A percentile compares a stretch with the other conserved stretches of the same genome.
Conservation (phyloP, 2,888 invertebrate genomes). For the Pseudanteris insignis region DNA sequence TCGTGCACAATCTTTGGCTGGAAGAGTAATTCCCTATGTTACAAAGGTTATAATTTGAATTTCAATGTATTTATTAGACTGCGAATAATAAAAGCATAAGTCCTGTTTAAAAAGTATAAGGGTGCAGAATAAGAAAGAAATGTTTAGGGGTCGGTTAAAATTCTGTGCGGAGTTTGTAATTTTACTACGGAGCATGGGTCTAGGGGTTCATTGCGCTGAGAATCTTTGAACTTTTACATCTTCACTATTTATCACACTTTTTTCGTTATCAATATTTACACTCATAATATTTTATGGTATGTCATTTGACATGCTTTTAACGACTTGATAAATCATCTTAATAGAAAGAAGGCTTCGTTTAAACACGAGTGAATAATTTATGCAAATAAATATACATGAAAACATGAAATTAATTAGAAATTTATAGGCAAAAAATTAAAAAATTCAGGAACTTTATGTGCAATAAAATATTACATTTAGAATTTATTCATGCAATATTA, state of each 20-base stretch:
- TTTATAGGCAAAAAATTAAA: neutral
- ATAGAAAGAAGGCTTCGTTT: too few species aligned
- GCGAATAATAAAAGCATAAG: conserved; percentile 24
- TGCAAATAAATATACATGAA: too few species aligned
- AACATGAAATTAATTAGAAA: neutral
- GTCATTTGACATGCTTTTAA: too few species aligned
- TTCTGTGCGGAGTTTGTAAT: conserved; percentile 20
- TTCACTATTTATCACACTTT: neutral
- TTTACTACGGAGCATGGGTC: conserved; percentile 15
- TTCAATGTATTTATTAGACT: conserved; percentile 36
- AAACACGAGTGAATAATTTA: too few species aligned
- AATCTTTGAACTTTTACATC: neutral
- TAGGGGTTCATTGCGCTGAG: neutral
- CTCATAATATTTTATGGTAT: too few species aligned
- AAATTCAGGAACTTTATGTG: neutral
- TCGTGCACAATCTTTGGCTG: conserved; percentile 10
- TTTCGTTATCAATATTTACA: neutral
- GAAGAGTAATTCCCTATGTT: conserved; percentile 18
- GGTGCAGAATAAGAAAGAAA: conserved; percentile 27
- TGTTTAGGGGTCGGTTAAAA: conserved; percentile 24
- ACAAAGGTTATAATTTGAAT: conserved; percentile 30
- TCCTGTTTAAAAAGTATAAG: conserved; percentile 19
- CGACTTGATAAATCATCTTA: too few species aligned
- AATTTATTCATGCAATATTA: too few species aligned
- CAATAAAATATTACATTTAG: too few species aligned